Evolutionary conservation across 2,113 vertebrate species (phyloP).

Genomic region (Oriolus oriolus): DNA sequence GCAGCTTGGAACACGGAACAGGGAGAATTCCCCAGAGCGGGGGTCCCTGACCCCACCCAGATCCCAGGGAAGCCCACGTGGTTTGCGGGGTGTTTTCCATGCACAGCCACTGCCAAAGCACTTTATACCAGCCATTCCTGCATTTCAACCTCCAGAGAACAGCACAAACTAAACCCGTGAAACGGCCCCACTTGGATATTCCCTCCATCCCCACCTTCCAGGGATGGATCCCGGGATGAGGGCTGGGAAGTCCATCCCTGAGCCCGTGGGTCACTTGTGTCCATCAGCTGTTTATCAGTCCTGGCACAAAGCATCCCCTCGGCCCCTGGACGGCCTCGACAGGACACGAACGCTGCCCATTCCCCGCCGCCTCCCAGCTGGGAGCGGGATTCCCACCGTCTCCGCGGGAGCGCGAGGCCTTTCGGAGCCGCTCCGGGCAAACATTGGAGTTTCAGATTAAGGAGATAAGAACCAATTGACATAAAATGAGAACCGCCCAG

Average conservation of each 20-base stretch:
- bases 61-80: fast-evolving
- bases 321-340: neutral
- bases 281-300: neutral
- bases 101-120: fast-evolving
- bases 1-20: fast-evolving
- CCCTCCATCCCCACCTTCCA: neutral
- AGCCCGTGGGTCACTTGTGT: fast-evolving
- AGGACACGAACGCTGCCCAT: neutral
- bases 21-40: fast-evolving
- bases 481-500: neutral
- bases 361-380: neutral
- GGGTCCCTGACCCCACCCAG: neutral
- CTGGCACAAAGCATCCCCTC: neutral
- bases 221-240: neutral
- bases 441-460: slow-evolving; percentile 42
- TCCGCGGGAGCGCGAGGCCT: neutral
- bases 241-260: fast-evolving
- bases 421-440: neutral
- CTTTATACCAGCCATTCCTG: fast-evolving
- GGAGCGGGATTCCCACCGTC: neutral
- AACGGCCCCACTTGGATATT: fast-evolving
- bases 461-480: slow-evolving; percentile 5
- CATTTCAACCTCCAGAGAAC: neutral
- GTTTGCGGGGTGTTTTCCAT: fast-evolving
- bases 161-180: fast-evolving